Evolutionary conservation across 2,113 vertebrate genomes (phyloP), one percentile per base, ranked within the genome.

Genomic region (Galbula dea): DNA sequence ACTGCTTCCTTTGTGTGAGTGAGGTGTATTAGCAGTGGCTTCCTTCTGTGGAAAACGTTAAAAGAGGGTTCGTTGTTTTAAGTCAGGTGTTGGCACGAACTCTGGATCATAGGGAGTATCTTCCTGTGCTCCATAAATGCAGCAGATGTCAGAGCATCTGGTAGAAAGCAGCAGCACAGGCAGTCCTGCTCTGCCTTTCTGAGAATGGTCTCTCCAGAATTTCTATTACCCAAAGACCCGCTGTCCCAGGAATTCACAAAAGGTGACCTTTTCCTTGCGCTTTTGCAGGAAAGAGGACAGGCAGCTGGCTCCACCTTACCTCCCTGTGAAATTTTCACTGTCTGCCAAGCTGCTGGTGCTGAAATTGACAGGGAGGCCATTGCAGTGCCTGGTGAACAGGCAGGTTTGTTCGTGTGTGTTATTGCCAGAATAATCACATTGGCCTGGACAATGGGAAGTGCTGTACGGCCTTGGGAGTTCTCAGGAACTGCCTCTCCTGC

Each of bases 381-480:
- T 18, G 55, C 68, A 68, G n/a, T 27, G 29, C 45, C 23, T n/a
- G 37, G 9, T 29, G 52, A 49, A 15, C 32, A n/a, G 58, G 26
- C 6, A 4, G 57, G 30, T 43, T 58, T 59, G 6, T 43, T 18
- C 1, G 0, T 29, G 3, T 16, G 9, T 68, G 36, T 46, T 29
- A 10, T 21, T 75, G 17, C 36, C 41, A 43, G 32, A 20, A 43
- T 15, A 7, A 45, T 61, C 29, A 18, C 4, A 0, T 26, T 49
- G 32, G 48, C 75, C 55, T 32, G 36, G 36, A 14, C 8, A 9
- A 15, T 5, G 19, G 32, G 17, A 32, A 61, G 27, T 18, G 12
- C n/a, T 58, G 29, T 10, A 14, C 12, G 23, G 51, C 61, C 41
- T 43, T 20, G 11, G n/a, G 30, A 12, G 14, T 37, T 55, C 43